A percentile compares a stretch with the other conserved stretches of the same genome.
Evolutionary conservation across 2,113 vertebrate species (phyloP).

Genomic region (Leptosomus discolor): DNA sequence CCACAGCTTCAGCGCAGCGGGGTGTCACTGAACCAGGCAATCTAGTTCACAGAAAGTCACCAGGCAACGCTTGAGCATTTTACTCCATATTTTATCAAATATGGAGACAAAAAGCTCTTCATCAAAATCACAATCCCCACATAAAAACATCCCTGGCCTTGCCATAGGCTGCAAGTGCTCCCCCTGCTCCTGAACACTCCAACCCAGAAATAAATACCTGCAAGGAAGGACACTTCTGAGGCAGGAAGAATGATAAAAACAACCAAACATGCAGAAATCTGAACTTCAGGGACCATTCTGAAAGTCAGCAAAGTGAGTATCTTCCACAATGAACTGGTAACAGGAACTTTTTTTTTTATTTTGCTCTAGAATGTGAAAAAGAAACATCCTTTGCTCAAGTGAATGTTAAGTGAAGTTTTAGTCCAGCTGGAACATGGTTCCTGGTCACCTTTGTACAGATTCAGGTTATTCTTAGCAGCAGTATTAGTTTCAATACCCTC

Average conservation of each 20-base stretch:
- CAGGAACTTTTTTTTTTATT: not conserved
- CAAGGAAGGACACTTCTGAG: not conserved
- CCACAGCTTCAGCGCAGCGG: not conserved
- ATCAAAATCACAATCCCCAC: not conserved
- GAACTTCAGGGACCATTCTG: not conserved
- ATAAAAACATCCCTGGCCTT: not conserved
- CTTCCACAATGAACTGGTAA: not conserved
- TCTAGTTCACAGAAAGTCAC: not conserved
- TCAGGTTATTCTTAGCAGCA: not conserved
- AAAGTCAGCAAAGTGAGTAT: not conserved
- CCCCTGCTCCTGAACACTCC: no score
- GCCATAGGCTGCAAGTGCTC: not conserved
- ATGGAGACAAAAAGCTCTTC: not conserved
- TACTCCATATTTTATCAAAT: not conserved
- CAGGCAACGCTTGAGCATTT: not conserved
- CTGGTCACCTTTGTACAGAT: no score
- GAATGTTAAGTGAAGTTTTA: not conserved
- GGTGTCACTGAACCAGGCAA: rapidly evolving
- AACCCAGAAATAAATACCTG: not conserved
- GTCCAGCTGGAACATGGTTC: not conserved
- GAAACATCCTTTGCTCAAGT: not conserved
- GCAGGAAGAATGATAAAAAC: not conserved
- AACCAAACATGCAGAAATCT: not conserved
- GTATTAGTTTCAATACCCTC: not conserved
- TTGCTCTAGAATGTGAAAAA: not conserved